phyloP scores from a whole-genome alignment of 2,888 invertebrate species.

The Noctua pronuba region DNA sequence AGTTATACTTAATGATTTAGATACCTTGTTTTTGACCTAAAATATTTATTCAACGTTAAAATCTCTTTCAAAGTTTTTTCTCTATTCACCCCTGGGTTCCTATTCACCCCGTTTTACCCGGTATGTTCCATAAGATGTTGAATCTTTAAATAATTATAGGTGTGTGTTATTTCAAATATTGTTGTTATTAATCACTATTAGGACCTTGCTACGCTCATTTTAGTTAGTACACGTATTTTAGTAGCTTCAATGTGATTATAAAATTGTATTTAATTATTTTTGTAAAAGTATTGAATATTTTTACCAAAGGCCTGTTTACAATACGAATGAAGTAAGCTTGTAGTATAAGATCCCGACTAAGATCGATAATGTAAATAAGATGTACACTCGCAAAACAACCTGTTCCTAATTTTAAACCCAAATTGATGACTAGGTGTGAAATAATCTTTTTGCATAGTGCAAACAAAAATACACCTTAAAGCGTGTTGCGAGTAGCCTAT shows the following conservation, averaged over 20 bases:
- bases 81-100: too few relatives aligned
- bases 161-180: neutral
- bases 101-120: too few relatives aligned
- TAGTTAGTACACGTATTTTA: conserved; percentile 22
- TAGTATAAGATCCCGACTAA: neutral
- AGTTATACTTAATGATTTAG: too few relatives aligned
- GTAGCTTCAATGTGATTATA: conserved; percentile 40
- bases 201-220: conserved; percentile 27
- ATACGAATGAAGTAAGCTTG: neutral
- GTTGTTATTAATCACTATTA: neutral
- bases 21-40: too few relatives aligned
- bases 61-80: too few relatives aligned
- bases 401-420: neutral
- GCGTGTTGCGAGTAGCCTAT: neutral
- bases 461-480: conserved; percentile 1
- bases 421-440: conserved; percentile 9
- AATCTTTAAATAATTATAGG: neutral
- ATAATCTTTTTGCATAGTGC: neutral
- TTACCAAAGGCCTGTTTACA: conserved; percentile 9
- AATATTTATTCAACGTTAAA: too few relatives aligned
- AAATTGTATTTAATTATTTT: conserved; percentile 15
- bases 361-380: neutral
- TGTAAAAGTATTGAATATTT: conserved; percentile 17
- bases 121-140: neutral
- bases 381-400: neutral